Conservation (phyloP, 1,140 invertebrate genomes). For the Nasonia giraulti region DNA sequence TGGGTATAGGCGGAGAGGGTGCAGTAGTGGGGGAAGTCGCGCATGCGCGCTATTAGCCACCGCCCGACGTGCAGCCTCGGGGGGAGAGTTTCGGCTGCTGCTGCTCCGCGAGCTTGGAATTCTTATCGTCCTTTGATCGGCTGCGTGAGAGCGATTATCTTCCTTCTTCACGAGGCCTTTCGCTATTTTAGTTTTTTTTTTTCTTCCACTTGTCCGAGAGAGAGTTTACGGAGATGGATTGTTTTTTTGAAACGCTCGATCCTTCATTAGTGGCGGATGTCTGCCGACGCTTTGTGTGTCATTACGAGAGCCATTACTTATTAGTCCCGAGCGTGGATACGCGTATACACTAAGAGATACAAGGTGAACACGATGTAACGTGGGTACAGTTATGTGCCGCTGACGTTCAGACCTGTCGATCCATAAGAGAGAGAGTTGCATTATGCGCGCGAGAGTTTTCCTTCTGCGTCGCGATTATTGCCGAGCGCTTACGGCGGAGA, state of each 20-base stretch:
- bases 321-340: neutral
- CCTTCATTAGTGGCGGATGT: neutral
- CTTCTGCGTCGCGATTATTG: neutral
- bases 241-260: neutral
- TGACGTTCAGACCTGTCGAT: neutral
- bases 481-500: neutral
- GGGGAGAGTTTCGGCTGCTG: neutral
- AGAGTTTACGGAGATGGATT: neutral
- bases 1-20: neutral
- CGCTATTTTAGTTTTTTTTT: constrained; percentile 2
- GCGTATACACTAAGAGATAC: neutral
- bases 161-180: neutral
- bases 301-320: neutral
- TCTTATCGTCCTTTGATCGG: constrained; percentile 34
- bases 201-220: neutral
- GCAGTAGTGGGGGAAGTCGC: neutral
- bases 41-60: neutral
- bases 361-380: constrained; percentile 14
- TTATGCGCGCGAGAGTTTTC: neutral
- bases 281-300: neutral
- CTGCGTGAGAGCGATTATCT: neutral
- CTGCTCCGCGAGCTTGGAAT: constrained; percentile 20
- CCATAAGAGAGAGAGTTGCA: no score
- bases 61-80: neutral
- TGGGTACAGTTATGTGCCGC: neutral